Base-by-base conservation (phyloP, 2,888 invertebrate genomes). In the Clunio marinus region DNA sequence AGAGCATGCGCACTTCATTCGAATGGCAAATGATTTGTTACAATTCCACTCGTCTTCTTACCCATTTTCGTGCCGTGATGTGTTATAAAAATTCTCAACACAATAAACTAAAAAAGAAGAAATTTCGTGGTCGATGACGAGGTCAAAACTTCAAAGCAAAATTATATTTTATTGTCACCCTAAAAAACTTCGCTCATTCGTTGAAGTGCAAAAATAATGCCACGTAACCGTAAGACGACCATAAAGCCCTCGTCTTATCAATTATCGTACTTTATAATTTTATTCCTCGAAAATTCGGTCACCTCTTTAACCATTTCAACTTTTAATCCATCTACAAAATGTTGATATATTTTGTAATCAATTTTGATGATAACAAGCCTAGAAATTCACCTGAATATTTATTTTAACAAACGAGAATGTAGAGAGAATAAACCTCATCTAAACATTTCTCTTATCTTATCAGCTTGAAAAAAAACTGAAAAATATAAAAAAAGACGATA, bases 281-380 rank as follows among this genome's bases (percentile, higher is more conserved):
- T 5, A 41, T 41, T n/a, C 15, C 15, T 15, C 41, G n/a, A 2
- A 41, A 10, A 5, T 41, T 41, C 10, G 41, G 41, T 41, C 41
- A 15, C 41, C 41, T 15, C 41, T 41, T 15, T 15, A 41, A n/a
- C 32, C 5, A 4, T 32, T 8, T 32, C 8, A 7, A 41, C 41
- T 41, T 41, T 15, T 41, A 41, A 41, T 41, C 41, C 41, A 41
- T 41, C 41, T 15, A 15, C 10, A 41, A 41, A 41, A 15, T n/a
- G n/a, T n/a, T n/a, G n/a, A n/a, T n/a, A 41, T 15, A 41, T 41
- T 41, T 41, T 41, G 41, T 41, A 41, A 41, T 41, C 41, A 41
- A 41, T 41, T 41, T 8, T 32, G 4, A 41, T 41, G 41, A 41
- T n/a, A n/a, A n/a, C n/a, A n/a, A 41, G 15, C 2, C 10, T 41